Conservation (phyloP, 2,797 vertebrate genomes). For the Tiaroga cobitis region DNA sequence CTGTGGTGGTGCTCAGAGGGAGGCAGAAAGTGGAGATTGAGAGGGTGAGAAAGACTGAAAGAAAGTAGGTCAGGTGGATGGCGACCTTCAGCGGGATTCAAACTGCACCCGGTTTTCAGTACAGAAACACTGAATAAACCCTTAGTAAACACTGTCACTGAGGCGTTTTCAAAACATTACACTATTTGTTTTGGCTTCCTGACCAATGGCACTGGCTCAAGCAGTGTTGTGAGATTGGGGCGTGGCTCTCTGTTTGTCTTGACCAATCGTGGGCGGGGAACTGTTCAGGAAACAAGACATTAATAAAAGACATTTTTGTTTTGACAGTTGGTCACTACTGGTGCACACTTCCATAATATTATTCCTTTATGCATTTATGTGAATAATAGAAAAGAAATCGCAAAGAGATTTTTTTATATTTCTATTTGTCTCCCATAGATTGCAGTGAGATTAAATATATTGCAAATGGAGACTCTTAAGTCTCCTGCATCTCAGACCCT, state of each 20-base stretch:
- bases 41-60: conserved; percentile 51
- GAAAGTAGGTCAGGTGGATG: conserved; percentile 80
- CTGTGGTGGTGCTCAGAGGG: conserved; percentile 59
- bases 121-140: not conserved
- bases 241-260: not conserved
- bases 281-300: not conserved
- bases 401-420: not conserved
- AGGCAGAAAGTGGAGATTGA: conserved; percentile 45
- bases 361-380: not conserved
- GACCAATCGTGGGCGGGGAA: not conserved
- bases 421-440: not conserved
- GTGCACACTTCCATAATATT: not conserved
- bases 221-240: not conserved
- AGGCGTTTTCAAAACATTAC: not conserved
- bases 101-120: conserved; percentile 69
- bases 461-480: not conserved
- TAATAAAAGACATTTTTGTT: not conserved
- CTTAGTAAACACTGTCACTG: not conserved
- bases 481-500: not conserved
- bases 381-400: not conserved
- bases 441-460: not conserved
- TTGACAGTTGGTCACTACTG: not conserved
- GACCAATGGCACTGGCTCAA: not conserved
- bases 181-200: not conserved
- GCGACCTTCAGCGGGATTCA: conserved; percentile 78